phyloP scores from a whole-genome alignment of 2,888 invertebrate genomes.

The Mamestra brassicae region DNA sequence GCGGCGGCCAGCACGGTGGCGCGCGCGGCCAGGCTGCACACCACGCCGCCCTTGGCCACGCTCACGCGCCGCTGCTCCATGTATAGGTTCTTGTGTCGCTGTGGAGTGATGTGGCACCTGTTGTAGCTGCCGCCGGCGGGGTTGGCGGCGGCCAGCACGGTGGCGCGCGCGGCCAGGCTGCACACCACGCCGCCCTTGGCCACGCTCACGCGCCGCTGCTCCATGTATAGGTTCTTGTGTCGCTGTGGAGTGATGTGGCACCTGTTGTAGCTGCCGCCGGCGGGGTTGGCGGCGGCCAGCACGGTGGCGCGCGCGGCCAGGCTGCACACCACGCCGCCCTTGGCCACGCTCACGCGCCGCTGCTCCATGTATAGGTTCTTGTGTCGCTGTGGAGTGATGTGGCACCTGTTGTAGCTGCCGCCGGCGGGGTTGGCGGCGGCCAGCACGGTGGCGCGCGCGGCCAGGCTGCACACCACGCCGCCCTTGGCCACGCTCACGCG shows the following conservation, averaged over 20 bases:
- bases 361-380: constrained; percentile 94
- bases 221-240: constrained; percentile 91
- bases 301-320: constrained; percentile 96
- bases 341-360: constrained; percentile 96
- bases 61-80: constrained; percentile 98
- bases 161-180: constrained; percentile 95
- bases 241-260: background rate
- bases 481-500: constrained; percentile 97
- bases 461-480: constrained; percentile 95
- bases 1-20: constrained; percentile 97
- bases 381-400: too few relatives aligned
- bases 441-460: constrained; percentile 94
- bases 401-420: constrained; percentile 6
- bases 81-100: too few relatives aligned
- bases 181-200: constrained; percentile 97
- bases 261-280: constrained; percentile 94
- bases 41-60: constrained; percentile 96
- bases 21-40: constrained; percentile 95
- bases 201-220: constrained; percentile 97
- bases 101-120: background rate
- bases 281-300: constrained; percentile 98
- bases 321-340: constrained; percentile 96
- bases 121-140: constrained; percentile 4
- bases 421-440: constrained; percentile 9
- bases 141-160: constrained; percentile 86